Evolutionary conservation across 2,888 invertebrate species (phyloP), one percentile per base, ranked within the genome.

Genomic region (Epinotia nisella): DNA sequence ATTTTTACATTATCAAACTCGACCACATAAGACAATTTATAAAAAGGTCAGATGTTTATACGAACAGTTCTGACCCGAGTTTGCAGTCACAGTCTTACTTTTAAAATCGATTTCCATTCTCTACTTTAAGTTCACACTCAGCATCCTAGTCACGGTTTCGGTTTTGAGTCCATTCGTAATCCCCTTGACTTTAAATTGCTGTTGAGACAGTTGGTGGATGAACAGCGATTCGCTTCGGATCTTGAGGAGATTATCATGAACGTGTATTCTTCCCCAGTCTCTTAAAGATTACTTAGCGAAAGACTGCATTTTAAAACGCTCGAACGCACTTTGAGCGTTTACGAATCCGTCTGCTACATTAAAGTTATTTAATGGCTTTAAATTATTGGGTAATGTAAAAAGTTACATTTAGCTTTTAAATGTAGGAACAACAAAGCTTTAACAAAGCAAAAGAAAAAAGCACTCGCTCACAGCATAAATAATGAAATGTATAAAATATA

Each of bases 231-330:
- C 81, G 78, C 85, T 83, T 87, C 79, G 78, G 77, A 79, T 83
- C 84, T 85, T 82, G 82, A 85, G 81, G 82, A 86, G 87, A 89
- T 90, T 88, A 89, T 87, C 89, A 80, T 79, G 80, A 81, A 78
- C 82, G 81, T 88, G 84, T 74, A 73, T 76, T n/a, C 85, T 85
- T 81, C 78, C 78, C 80, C 78, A 80, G 76, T 82, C 82, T 78
- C 81, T 80, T 81, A 81, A 79, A 83, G 83, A 87, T 86, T 87
- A 87, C 80, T 82, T 75, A 78, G 77, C 79, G 78, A 75, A 80
- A 83, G 81, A 78, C 55, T 59, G 59, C 45, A 19, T 66, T 68
- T 49, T 62, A 58, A 29, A 35, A 61, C 53, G 19, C 41, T 69
- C 51, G 41, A 59, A 29, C 19, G 17, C 78, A 78, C 74, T 76